A percentile compares a stretch with the other conserved stretches of the same genome.
These are phyloP conservation scores for Ceyx melanurus DNA, from an alignment of 2,113 vertebrate genomes.

Conservation along the genomic window DNA sequence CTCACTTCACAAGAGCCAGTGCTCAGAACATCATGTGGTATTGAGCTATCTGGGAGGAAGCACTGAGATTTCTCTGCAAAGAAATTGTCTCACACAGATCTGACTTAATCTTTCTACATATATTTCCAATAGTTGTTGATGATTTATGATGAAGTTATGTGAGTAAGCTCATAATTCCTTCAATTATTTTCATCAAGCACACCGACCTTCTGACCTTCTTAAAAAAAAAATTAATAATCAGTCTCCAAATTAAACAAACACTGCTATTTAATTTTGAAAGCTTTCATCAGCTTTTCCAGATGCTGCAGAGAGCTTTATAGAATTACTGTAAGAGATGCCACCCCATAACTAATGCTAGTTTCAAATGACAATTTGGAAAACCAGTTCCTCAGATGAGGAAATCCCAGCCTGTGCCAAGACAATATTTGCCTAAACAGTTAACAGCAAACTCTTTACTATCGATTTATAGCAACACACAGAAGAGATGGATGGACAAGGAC, in stretches of 20 bases:
- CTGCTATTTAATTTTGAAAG: slow-evolving; percentile 38
- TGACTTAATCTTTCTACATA: not conserved
- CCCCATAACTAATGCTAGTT: slow-evolving; percentile 1
- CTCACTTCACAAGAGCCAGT: not conserved
- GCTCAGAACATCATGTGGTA: not conserved
- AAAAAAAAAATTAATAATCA: not conserved
- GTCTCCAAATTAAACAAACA: slow-evolving; percentile 44
- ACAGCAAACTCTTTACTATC: slow-evolving; percentile 20
- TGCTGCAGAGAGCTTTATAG: not conserved
- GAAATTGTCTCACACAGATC: not conserved
- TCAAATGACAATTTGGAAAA: slow-evolving; percentile 23
- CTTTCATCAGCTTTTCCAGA: slow-evolving; percentile 48
- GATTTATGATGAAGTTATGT: not conserved
- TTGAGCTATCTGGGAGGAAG: not conserved
- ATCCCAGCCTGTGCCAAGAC: not conserved
- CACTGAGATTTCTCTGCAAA: not conserved
- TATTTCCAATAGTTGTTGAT: not conserved
- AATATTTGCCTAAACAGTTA: not conserved
- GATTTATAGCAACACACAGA: not conserved
- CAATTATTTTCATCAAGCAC: not conserved
- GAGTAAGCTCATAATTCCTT: not conserved
- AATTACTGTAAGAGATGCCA: slow-evolving; percentile 11
- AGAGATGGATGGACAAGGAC: slow-evolving; percentile 2
- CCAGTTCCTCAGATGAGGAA: not conserved
- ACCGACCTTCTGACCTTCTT: not conserved